Conservation (phyloP, 2,113 vertebrate genomes). For the Eubucco bourcierii region DNA sequence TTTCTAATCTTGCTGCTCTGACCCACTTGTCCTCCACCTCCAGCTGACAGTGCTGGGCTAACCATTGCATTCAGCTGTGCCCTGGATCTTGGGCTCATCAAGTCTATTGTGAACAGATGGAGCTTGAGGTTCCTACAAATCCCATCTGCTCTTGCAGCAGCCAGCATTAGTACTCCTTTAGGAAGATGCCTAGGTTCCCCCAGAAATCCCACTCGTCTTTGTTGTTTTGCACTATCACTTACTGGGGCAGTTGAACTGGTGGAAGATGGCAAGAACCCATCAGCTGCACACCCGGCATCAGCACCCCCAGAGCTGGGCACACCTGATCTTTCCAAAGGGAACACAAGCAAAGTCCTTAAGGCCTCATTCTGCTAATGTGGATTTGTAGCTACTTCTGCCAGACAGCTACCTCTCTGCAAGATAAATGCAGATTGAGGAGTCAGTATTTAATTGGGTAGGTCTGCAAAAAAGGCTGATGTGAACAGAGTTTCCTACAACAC, state of each 20-base stretch:
- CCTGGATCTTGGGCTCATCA: slow-evolving; percentile 47
- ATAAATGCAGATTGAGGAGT: not conserved
- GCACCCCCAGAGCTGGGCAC: not conserved
- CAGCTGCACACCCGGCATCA: not conserved
- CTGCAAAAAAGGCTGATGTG: not conserved
- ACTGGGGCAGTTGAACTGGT: not conserved
- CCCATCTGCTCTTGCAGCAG: slow-evolving; percentile 53
- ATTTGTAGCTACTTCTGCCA: not conserved
- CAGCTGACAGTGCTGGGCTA: not conserved
- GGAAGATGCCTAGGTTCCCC: not conserved
- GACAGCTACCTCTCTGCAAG: not conserved
- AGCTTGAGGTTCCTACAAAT: slow-evolving; percentile 55
- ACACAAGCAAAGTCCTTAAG: not conserved
- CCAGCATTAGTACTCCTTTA: not conserved
- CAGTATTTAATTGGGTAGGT: not conserved
- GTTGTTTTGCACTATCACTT: not conserved
- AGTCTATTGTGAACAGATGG: slow-evolving; percentile 59
- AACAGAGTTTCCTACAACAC: not conserved
- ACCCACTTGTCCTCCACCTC: slow-evolving; percentile 43
- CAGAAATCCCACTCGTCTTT: not conserved
- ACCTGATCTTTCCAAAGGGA: not conserved
- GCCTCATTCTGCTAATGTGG: not conserved
- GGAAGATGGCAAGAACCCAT: not conserved
- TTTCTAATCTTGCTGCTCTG: slow-evolving; percentile 36
- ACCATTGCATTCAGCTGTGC: slow-evolving; percentile 17